Evolutionary conservation across 2,113 vertebrate species (phyloP), one percentile per base, ranked within the genome.

Genomic region (Tyrannus savana): DNA sequence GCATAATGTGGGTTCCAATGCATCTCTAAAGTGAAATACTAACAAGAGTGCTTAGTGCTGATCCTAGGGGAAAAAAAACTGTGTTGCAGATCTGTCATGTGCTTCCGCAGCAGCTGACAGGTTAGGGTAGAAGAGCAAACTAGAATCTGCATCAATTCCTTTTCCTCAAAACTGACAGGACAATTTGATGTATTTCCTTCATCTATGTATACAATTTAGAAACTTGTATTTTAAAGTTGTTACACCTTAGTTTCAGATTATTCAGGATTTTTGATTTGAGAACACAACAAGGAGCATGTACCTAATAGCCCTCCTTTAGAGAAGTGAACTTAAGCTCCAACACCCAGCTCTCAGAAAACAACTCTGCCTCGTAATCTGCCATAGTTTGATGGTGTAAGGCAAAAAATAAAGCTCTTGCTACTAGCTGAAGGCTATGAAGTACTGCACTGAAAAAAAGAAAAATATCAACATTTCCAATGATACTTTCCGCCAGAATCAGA

Each of bases 41-140:
- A 21, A 59, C 73, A 78, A 73, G 14, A 30, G 16, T 60, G 37
- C 28, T 37, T n/a, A 79, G 31, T 7, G 3, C n/a, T 53, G 23
- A 82, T 73, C 52, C 53, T 17, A 4, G 3, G 16, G 62, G 33
- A 50, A 84, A 85, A 53, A 92, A 64, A 6, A 8, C 31, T 31
- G 22, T 0, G 0, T 0, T 7, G 25, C 41, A 75, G 24, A 89
- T 49, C 53, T 79, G 35, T 9, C 66, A 62, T 11, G 31, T 44
- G 37, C 78, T 63, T 89, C 62, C 41, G 3, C 72, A 92, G 80
- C 60, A 80, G 55, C 42, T 55, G 49, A 66, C 66, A 81, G 19
- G 27, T 80, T 24, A 85, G 9, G n/a, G 46, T 30, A 81, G 52
- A 5, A 81, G 22, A 87, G 22, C 41, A 78, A 90, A 77, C 13